Evolutionary conservation across 2,888 invertebrate genomes (phyloP), one percentile per base, ranked within the genome.

Genomic region (Tipula helvola): DNA sequence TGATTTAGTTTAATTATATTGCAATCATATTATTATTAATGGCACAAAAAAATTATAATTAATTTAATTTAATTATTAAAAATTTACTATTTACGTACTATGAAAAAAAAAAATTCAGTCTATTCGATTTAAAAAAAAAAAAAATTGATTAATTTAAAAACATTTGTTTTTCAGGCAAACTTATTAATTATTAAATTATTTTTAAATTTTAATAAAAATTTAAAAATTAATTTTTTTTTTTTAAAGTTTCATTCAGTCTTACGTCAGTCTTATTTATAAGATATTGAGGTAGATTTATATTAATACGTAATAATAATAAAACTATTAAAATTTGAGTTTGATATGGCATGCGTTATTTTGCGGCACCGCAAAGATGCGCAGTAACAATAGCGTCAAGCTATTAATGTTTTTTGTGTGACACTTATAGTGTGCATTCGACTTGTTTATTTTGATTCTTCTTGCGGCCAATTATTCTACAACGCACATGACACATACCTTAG

Each of bases 161-260:
- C 39, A 10, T 39, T 84, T 7, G 16, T 36, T 39, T 83, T 39
- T 84, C 41, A 84, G 84, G 84, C 84, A 84, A 84, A 84, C 41
- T 84, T 39, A 36, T 16, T 84, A 16, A 16, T 39, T 84, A 84
- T 39, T 36, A 52, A n/a, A 52, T 52, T 47, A 47, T 13, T 47
- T 10, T 52, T 52, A 84, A 84, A 39, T 84, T 84, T 84, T 39
- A 84, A 41, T 84, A 39, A 84, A 84, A 39, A 84, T 39, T 84
- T 84, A 84, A 84, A 84, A 41, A 84, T 39, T 84, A 84, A 39
- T 84, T 41, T 84, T 41, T 84, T 41, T 84, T 41, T 36, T 36
- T 84, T 84, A 39, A 41, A n/a, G 41, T 84, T 84, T 84, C 36
- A 84, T 84, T 84, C 84, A 84, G 84, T 84, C 84, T 84, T 84